Percentiles rank a stretch among this genome's conserved stretches.
Evolutionary conservation across 2,888 invertebrate species (phyloP).

Genomic region (Bedellia somnulentella): DNA sequence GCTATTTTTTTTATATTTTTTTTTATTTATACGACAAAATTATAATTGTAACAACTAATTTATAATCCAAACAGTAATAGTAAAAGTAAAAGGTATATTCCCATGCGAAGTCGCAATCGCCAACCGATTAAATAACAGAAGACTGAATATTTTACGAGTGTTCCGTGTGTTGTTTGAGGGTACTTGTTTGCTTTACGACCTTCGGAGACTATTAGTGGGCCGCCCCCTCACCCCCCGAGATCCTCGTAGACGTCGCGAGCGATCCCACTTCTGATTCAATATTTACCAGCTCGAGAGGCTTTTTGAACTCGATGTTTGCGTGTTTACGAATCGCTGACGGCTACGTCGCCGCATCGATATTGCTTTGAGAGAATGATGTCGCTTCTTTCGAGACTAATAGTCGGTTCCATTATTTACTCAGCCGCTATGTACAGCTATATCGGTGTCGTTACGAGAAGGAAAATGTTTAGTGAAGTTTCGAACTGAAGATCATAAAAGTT

Average conservation of each 20-base stretch:
- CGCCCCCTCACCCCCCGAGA: constrained; percentile 10
- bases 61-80: no score
- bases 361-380: constrained; percentile 53
- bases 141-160: constrained; percentile 41
- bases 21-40: no score
- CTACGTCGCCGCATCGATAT: constrained; percentile 31
- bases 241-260: constrained; percentile 16
- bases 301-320: constrained; percentile 58
- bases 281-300: constrained; percentile 59
- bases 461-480: constrained; percentile 1
- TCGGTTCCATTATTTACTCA: no score
- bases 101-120: background rate
- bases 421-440: no score
- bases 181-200: constrained; percentile 46
- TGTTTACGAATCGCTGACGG: constrained; percentile 59
- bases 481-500: constrained; percentile 1
- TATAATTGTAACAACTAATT: no score
- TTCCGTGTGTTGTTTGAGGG: constrained; percentile 39
- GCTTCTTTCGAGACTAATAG: no score
- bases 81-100: no score
- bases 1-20: no score
- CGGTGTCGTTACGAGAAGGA: background rate
- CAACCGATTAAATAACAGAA: constrained; percentile 7
- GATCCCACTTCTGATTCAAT: constrained; percentile 60
- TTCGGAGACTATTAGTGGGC: constrained; percentile 58